These are phyloP conservation scores for Yponomeuta malinellus DNA, from an alignment of 2,888 invertebrate genomes.

Conservation along the genomic window DNA sequence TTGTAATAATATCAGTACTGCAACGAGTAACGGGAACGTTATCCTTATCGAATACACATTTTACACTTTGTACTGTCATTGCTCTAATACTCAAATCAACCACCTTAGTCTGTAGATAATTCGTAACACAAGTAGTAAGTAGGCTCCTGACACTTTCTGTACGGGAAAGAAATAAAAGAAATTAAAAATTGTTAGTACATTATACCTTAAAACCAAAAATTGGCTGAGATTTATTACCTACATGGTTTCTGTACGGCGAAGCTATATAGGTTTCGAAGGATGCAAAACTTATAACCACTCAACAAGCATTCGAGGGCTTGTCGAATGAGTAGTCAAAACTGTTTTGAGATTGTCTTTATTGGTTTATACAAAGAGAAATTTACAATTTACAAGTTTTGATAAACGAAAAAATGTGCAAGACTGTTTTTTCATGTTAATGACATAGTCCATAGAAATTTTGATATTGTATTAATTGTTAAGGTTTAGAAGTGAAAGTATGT, in stretches of 20 bases:
- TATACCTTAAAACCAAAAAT: slow-evolving; percentile 47
- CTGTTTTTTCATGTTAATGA: slow-evolving; percentile 67
- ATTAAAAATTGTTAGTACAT: not conserved
- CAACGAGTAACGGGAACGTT: not conserved
- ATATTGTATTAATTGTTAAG: slow-evolving; percentile 65
- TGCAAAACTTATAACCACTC: slow-evolving; percentile 27
- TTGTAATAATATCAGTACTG: not conserved
- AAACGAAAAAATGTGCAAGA: slow-evolving; percentile 67
- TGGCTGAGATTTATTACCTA: slow-evolving; percentile 41
- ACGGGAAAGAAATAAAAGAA: not conserved
- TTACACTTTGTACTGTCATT: not conserved
- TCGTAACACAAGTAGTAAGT: not conserved
- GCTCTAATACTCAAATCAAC: slow-evolving; percentile 9
- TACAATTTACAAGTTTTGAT: slow-evolving; percentile 73
- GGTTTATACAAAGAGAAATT: slow-evolving; percentile 59
- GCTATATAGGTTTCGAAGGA: slow-evolving; percentile 17
- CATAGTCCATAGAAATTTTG: slow-evolving; percentile 70
- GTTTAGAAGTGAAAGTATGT: slow-evolving; percentile 35
- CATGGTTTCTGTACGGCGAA: slow-evolving; percentile 21
- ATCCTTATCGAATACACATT: not conserved
- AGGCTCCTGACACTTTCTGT: not conserved
- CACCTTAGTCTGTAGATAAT: not conserved
- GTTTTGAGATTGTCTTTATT: slow-evolving; percentile 63
- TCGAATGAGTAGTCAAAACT: slow-evolving; percentile 43
- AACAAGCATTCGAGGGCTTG: slow-evolving; percentile 30